Evolutionary conservation across 2,888 invertebrate genomes (phyloP).

Genomic region (Scaptomyza reducta): DNA sequence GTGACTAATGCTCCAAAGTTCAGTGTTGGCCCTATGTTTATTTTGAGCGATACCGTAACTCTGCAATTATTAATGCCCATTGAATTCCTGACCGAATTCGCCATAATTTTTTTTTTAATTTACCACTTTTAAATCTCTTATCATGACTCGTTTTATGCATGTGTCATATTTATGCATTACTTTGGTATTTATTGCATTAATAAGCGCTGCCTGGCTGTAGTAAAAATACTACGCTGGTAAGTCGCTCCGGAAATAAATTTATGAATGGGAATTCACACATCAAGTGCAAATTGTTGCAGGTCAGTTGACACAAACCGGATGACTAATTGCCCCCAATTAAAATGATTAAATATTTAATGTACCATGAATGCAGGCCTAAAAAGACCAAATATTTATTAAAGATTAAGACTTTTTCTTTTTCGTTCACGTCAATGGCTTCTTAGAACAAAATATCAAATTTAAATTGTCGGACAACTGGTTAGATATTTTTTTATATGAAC

Average conservation of each 20-base stretch:
- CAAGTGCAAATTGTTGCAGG: conserved; percentile 29
- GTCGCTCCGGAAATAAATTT: conserved; percentile 38
- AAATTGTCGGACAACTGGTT: not conserved
- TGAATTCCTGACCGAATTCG: conserved; percentile 50
- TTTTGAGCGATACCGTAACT: conserved; percentile 62
- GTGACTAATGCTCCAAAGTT: conserved; percentile 74
- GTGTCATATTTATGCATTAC: conserved; percentile 45
- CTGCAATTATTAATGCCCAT: conserved; percentile 33
- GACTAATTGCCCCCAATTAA: conserved; percentile 13
- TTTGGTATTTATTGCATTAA: conserved; percentile 48
- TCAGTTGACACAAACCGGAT: conserved; percentile 34
- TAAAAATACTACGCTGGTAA: conserved; percentile 38
- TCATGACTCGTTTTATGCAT: conserved; percentile 15
- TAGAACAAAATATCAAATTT: not conserved
- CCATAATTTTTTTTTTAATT: conserved; percentile 33
- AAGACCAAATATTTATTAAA: conserved; percentile 21
- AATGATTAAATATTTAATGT: conserved; percentile 15
- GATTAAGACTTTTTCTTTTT: conserved; percentile 32
- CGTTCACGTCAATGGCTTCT: conserved; percentile 48
- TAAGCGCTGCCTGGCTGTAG: conserved; percentile 4
- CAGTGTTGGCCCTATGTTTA: conserved; percentile 41
- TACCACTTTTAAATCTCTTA: conserved; percentile 12
- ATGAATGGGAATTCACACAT: conserved; percentile 38
- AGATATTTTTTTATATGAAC: not conserved
- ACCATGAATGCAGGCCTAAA: not conserved